A percentile compares a stretch with the other conserved stretches of the same genome.
Conservation (phyloP, 2,888 invertebrate species). For the Leucophenga montana region DNA sequence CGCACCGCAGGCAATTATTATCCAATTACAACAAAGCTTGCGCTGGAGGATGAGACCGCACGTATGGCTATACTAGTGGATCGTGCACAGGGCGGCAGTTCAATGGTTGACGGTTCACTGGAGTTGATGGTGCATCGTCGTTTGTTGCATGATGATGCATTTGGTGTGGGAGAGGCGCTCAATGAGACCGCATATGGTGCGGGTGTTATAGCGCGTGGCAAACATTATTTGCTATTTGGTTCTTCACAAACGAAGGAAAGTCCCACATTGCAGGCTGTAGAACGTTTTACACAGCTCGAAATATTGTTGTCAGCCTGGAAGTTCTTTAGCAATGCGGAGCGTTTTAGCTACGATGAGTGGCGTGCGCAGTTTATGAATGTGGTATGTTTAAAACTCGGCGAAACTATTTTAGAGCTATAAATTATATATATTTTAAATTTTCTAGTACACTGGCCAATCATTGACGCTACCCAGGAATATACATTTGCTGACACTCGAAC, state of each 20-base stretch:
- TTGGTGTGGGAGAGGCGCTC: slow-evolving; percentile 93
- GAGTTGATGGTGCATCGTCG: slow-evolving; percentile 92
- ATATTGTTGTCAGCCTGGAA: slow-evolving; percentile 78
- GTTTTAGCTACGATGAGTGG: slow-evolving; percentile 76
- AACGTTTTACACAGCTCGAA: slow-evolving; percentile 74
- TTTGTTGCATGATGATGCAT: slow-evolving; percentile 88
- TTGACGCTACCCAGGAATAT: slow-evolving; percentile 79
- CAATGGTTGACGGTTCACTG: slow-evolving; percentile 81
- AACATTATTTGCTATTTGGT: slow-evolving; percentile 77
- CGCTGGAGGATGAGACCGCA: slow-evolving; percentile 75
- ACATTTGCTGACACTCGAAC: slow-evolving; percentile 86
- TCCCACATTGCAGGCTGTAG: slow-evolving; percentile 70
- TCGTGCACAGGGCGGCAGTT: slow-evolving; percentile 87
- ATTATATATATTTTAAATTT: not conserved
- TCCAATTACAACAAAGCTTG: slow-evolving; percentile 89
- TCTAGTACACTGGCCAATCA: slow-evolving; percentile 76
- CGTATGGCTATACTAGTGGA: slow-evolving; percentile 78
- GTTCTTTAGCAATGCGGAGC: slow-evolving; percentile 76
- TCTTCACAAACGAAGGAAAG: slow-evolving; percentile 53
- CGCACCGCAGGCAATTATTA: slow-evolving; percentile 90
- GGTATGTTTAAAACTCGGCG: slow-evolving; percentile 55
- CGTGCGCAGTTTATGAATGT: slow-evolving; percentile 58
- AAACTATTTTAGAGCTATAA: not conserved
- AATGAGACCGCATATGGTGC: slow-evolving; percentile 84
- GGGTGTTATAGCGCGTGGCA: slow-evolving; percentile 83